Conservation (phyloP, 1,140 invertebrate species). For the Bemisia tabaci region DNA sequence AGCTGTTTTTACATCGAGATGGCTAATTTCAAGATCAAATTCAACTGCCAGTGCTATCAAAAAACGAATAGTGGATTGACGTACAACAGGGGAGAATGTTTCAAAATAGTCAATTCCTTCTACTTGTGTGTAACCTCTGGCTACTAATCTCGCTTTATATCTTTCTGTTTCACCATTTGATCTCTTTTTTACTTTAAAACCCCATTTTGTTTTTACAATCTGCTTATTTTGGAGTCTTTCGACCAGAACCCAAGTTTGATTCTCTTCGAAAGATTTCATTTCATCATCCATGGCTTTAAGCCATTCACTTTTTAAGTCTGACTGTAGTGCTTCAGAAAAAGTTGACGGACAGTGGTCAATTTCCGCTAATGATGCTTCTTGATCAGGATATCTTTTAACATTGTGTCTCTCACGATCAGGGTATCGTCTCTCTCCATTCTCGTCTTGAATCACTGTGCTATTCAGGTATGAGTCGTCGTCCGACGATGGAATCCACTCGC, state of each 20-base stretch:
- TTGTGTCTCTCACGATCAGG: too few relatives aligned
- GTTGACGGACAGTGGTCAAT: too few relatives aligned
- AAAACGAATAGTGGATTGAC: conserved; percentile 25
- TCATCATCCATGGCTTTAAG: conserved; percentile 28
- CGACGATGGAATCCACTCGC: too few relatives aligned
- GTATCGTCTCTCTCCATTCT: too few relatives aligned
- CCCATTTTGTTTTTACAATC: conserved; percentile 26
- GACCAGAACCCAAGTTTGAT: conserved; percentile 29
- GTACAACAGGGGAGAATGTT: conserved; percentile 27
- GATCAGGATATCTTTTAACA: too few relatives aligned
- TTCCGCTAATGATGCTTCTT: too few relatives aligned
- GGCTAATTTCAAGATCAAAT: conserved; percentile 23
- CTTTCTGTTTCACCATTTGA: conserved; percentile 21
- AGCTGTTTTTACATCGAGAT: conserved; percentile 15
- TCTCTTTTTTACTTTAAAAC: conserved; percentile 28
- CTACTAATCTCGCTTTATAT: conserved; percentile 33
- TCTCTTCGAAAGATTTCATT: conserved; percentile 25
- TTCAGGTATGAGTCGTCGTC: too few relatives aligned
- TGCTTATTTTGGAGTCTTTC: conserved; percentile 21
- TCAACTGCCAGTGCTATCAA: conserved; percentile 27
- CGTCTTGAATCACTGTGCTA: too few relatives aligned
- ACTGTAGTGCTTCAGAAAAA: too few relatives aligned
- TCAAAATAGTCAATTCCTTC: conserved; percentile 27
- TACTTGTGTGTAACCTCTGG: conserved; percentile 31
- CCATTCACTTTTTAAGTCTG: too few relatives aligned